These are phyloP conservation scores for Sepiola atlantica DNA, from an alignment of 2,888 invertebrate species.

Conservation along the genomic window DNA sequence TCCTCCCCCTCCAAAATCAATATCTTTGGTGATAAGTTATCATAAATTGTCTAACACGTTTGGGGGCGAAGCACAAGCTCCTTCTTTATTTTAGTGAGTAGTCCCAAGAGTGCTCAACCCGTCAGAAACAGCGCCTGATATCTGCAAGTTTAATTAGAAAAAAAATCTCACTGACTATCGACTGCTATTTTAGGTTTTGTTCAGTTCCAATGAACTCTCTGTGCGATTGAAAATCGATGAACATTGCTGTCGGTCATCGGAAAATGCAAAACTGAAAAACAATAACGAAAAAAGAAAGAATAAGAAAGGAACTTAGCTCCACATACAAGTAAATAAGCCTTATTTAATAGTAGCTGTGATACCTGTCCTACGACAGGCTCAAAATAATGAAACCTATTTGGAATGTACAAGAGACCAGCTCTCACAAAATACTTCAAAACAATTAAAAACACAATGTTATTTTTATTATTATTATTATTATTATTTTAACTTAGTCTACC, in stretches of 20 bases:
- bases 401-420: too few species aligned
- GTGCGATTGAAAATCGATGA: neutral
- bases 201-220: neutral
- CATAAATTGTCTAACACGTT: neutral
- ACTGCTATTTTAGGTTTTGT: neutral
- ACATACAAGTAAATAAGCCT: too few species aligned
- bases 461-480: too few species aligned
- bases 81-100: neutral
- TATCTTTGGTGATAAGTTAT: neutral
- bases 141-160: neutral
- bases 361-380: too few species aligned
- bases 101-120: neutral
- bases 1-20: neutral
- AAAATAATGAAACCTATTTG: too few species aligned
- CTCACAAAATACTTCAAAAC: too few species aligned
- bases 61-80: neutral
- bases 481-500: too few species aligned
- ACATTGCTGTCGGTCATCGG: neutral
- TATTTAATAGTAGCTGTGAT: too few species aligned
- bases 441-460: too few species aligned
- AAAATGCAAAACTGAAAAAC: neutral
- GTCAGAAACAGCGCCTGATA: neutral
- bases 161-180: neutral
- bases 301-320: neutral
- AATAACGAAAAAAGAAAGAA: neutral